Evolutionary conservation across 2,113 vertebrate genomes (phyloP).

Genomic region (Irena cyanogastra): DNA sequence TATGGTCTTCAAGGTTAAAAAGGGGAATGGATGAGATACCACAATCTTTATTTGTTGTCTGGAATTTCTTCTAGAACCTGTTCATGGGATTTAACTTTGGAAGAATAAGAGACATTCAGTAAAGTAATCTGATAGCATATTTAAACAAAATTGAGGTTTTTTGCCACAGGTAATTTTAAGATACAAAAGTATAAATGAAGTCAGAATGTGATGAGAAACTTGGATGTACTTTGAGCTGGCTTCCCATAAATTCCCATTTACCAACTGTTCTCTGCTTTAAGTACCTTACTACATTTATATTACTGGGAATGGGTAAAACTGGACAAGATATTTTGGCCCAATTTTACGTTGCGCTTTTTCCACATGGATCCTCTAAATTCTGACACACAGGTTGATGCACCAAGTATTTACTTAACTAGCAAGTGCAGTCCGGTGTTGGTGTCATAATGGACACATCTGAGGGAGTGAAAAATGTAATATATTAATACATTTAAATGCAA

Average conservation of each 20-base stretch:
- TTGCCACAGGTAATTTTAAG: background rate
- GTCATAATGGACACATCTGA: background rate
- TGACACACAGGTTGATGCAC: background rate
- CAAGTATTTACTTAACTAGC: background rate
- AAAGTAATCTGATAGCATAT: background rate
- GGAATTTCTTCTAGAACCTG: background rate
- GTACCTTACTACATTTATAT: background rate
- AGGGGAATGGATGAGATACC: background rate
- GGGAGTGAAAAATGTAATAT: background rate
- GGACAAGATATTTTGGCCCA: background rate
- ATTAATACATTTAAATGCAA: background rate
- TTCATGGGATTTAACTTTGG: background rate
- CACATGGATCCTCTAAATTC: background rate
- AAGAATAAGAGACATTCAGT: background rate
- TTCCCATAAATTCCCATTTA: background rate
- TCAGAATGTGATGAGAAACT: background rate
- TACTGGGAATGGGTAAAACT: background rate
- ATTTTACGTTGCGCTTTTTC: background rate
- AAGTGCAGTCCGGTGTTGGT: background rate
- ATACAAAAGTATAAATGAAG: background rate
- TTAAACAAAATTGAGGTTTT: background rate
- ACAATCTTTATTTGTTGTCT: background rate
- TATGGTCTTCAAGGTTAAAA: background rate
- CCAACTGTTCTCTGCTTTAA: background rate
- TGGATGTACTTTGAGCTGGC: background rate